Base-by-base conservation (phyloP, 1,140 invertebrate genomes). In the Danaus melanippus region DNA sequence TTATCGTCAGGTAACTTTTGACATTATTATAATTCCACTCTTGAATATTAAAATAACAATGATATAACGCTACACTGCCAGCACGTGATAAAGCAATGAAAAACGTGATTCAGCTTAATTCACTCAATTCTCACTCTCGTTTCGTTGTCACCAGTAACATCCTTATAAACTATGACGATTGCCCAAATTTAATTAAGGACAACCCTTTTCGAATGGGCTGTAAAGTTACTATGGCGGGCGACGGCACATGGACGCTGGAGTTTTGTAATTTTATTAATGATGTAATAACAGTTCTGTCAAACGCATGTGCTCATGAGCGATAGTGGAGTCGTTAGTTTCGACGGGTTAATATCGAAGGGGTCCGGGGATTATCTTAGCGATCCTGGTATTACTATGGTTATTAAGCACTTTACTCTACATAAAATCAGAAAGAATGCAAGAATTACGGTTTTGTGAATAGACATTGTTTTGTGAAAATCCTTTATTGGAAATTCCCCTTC, bases 201-300 rank as follows among this genome's bases (percentile, higher is more conserved):
- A 79, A 78, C 77, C 79, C 79, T 80, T 83, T 68, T 53, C 66
- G 67, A 74, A 79, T 69, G 71, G 74, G 67, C 66, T 71, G 66
- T 80, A 80, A 82, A 80, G 62, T 79, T 69, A 52, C 21, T 32
- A 32, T 32, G 21, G 21, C 21, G 63, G 65, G 62, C 61, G 62
- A 62, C 62, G 66, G 70, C 83, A 86, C 81, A 86, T 83, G 83
- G 74, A 70, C 68, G 21, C 56, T 63, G 58, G 70, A 84, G 74
- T 86, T 84, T 86, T 86, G 83, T 86, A 86, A 86, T 86, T 86
- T 86, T 86, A 86, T 86, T 86, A 86, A 86, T 86, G 83, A 86
- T 75, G 83, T 86, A 86, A 86, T 86, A 86, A 86, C 83, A 82
- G 79, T 80, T 74, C 74, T 86, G 84, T 86, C 84, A 86, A 64